A percentile compares a stretch with the other conserved stretches of the same genome.
Conservation (phyloP, 1,140 invertebrate genomes). For the Holotrichia oblita region DNA sequence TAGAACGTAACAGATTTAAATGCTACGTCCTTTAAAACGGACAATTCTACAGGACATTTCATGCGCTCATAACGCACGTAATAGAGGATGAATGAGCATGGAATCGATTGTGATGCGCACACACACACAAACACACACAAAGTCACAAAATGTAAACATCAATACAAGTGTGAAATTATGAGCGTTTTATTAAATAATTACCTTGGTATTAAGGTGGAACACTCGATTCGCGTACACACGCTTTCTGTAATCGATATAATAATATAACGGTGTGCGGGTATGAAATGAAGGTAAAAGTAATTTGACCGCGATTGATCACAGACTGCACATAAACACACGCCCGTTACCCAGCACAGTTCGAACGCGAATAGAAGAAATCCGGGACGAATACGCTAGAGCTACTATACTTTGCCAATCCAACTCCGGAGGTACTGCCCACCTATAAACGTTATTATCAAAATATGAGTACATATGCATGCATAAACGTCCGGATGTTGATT, state of each 20-base stretch:
- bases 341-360: not conserved
- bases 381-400: not conserved
- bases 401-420: not conserved
- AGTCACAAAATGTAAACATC: not conserved
- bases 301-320: not conserved
- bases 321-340: not conserved
- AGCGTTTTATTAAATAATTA: not conserved
- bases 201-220: not conserved
- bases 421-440: not conserved
- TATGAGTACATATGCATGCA: not conserved
- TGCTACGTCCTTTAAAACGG: not conserved
- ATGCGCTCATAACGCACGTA: slow-evolving; percentile 1
- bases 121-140: not conserved
- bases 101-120: not conserved
- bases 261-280: not conserved
- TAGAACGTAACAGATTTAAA: slow-evolving; percentile 17
- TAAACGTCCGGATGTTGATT: too few relatives aligned
- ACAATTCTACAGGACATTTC: not conserved
- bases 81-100: not conserved
- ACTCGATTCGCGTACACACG: not conserved
- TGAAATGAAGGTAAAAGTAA: slow-evolving; percentile 11
- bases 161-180: not conserved
- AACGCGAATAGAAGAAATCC: slow-evolving; percentile 5
- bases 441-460: not conserved
- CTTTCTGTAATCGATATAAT: not conserved